Evolutionary conservation across 1,140 invertebrate genomes (phyloP).

Genomic region (Tenebrio molitor): DNA sequence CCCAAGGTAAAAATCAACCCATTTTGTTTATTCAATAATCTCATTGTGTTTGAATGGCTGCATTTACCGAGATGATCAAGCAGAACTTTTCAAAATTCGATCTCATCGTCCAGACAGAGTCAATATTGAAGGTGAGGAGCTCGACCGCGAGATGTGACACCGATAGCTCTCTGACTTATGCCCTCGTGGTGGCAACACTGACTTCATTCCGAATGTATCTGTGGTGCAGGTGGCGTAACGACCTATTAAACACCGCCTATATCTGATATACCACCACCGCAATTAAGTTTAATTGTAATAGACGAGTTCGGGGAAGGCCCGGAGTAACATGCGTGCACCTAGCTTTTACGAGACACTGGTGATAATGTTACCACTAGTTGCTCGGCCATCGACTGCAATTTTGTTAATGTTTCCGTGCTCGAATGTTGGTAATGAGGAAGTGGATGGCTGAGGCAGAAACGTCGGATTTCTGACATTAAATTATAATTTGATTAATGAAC

Average conservation of each 20-base stretch:
- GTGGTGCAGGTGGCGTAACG: conserved; percentile 56
- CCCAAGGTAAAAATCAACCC: conserved; percentile 28
- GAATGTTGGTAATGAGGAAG: too few relatives aligned
- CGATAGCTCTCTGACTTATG: conserved; percentile 51
- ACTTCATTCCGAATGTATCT: conserved; percentile 53
- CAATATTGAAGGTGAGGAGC: conserved; percentile 11
- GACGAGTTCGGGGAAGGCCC: conserved; percentile 29
- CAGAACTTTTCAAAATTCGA: conserved; percentile 8
- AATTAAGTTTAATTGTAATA: conserved; percentile 59
- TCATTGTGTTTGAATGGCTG: conserved; percentile 21
- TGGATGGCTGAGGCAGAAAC: too few relatives aligned
- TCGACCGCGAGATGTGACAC: conserved; percentile 31
- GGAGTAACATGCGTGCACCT: background rate
- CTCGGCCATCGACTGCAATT: conserved; percentile 8
- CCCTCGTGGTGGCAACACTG: conserved; percentile 40
- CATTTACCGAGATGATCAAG: conserved; percentile 34
- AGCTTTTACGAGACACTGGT: background rate
- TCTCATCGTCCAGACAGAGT: conserved; percentile 14
- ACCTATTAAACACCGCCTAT: conserved; percentile 56
- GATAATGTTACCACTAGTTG: background rate
- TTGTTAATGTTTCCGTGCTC: conserved; percentile 5
- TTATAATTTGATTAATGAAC: conserved; percentile 37
- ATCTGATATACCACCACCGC: conserved; percentile 52
- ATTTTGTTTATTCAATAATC: conserved; percentile 33
- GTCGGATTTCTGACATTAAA: conserved; percentile 25